Evolutionary conservation across 2,888 invertebrate species (phyloP), one percentile per base, ranked within the genome.

Genomic region (Tiliacea citrago): DNA sequence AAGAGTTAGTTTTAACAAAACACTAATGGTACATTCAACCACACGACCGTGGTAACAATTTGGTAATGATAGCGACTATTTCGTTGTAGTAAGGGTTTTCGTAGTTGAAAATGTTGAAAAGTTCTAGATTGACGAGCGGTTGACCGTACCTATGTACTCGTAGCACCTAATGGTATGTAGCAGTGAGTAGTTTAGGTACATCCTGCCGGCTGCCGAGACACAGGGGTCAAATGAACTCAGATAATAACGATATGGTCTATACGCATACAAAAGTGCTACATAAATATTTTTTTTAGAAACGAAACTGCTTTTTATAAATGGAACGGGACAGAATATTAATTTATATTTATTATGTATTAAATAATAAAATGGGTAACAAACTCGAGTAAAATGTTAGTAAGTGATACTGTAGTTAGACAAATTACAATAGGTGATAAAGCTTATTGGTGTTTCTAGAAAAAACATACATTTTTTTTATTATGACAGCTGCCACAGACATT

Each of bases 221-320:
- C 88, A 87, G 89, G 91, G 94, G 93, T 93, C 94, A 93, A 91
- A 90, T 90, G 90, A 89, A 81, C 88, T 83, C 87, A 84, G 92
- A 93, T 93, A 92, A 91, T 79, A 61, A 83, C 74, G 66, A 75
- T 75, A 79, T 67, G 51, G 80, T 78, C 73, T 78, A 86, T 65
- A 60, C 77, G 85, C 55, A 60, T 45, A 67, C 86, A 89, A 71
- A 90, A 90, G 87, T 88, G 88, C 1, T 77, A 39, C 24, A 2
- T 4, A 29, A 1, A n/a, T 12, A 49, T 42, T 12, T 21, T 21
- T 42, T 66, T 9, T 13, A 8, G 3, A 35, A 67, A 51, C 18
- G 6, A n/a, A 65, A 65, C 29, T 29, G 53, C 39, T 39, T 39
- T 39, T 39, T 39, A 3, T n/a, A 5, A 39, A 39, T 39, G 39